Conservation (phyloP, 2,113 vertebrate species). For the Alethe diademata region DNA sequence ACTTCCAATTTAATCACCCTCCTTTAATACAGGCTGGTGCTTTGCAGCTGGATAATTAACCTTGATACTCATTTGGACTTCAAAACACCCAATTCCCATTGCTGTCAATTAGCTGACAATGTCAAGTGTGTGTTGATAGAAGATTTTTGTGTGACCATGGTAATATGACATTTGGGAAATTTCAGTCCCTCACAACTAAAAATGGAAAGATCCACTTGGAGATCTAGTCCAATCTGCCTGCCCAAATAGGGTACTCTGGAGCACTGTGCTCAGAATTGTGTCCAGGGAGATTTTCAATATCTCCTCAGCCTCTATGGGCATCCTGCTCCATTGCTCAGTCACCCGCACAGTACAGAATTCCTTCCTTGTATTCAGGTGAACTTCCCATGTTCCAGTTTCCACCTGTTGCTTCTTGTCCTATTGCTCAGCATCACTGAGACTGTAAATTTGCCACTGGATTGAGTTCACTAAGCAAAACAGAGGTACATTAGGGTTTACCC, state of each 20-base stretch:
- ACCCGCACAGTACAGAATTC: not conserved
- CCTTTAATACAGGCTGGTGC: not conserved
- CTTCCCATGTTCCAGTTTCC: not conserved
- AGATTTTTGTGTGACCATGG: not conserved
- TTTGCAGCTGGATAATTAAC: constrained; percentile 52
- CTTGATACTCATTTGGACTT: constrained; percentile 31
- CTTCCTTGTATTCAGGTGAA: not conserved
- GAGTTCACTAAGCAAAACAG: not conserved
- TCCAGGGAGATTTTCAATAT: not conserved
- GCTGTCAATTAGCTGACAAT: constrained; percentile 44
- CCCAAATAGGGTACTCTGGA: not conserved
- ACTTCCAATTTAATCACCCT: constrained; percentile 15
- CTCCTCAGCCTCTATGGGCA: not conserved
- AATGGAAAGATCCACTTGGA: not conserved
- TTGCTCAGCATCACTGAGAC: not conserved
- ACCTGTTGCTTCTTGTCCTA: not conserved
- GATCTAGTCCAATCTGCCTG: not conserved
- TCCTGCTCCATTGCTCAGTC: not conserved
- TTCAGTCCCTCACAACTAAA: not conserved
- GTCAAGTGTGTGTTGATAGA: not conserved
- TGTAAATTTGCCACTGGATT: not conserved
- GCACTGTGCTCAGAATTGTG: not conserved
- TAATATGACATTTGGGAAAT: not conserved
- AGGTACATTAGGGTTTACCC: not conserved
- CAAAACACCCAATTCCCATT: constrained; percentile 13